These are phyloP conservation scores for Peromyscus attwateri DNA, from an alignment of 2,797 vertebrate species.

Conservation along the genomic window DNA sequence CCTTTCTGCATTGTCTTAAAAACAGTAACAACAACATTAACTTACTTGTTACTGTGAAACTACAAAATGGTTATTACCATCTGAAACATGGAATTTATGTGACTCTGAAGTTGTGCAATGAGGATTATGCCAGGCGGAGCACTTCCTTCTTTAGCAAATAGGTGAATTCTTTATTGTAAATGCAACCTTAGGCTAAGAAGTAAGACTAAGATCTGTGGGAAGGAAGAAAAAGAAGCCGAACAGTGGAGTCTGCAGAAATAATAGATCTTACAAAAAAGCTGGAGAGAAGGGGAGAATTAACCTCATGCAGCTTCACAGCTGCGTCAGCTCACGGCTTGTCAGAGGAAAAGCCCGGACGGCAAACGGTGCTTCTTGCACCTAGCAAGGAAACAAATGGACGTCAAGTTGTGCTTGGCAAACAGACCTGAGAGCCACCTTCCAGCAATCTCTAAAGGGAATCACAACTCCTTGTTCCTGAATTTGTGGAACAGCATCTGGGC, in stretches of 20 bases:
- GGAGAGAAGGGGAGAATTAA: not conserved
- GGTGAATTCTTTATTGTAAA: conserved; percentile 37
- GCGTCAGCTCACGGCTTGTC: not conserved
- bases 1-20: conserved; percentile 17
- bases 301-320: not conserved
- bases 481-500: conserved; percentile 66
- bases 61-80: conserved; percentile 20
- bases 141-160: conserved; percentile 40
- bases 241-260: conserved; percentile 38
- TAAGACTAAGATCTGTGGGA: not conserved
- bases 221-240: conserved; percentile 54
- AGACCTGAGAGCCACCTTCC: conserved; percentile 63
- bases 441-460: conserved; percentile 74
- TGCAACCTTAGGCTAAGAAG: conserved; percentile 3
- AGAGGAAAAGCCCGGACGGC: not conserved
- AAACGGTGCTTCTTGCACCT: not conserved
- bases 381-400: conserved; percentile 62
- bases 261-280: conserved; percentile 49
- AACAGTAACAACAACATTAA: not conserved
- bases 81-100: conserved; percentile 51
- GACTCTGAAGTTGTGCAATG: not conserved
- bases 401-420: conserved; percentile 77
- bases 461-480: conserved; percentile 68
- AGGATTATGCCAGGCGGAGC: conserved; percentile 11
- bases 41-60: conserved; percentile 32